Percentiles rank a stretch among this genome's conserved stretches.
Evolutionary conservation across 2,113 vertebrate species (phyloP).

Genomic region (Sinosuthora webbiana): DNA sequence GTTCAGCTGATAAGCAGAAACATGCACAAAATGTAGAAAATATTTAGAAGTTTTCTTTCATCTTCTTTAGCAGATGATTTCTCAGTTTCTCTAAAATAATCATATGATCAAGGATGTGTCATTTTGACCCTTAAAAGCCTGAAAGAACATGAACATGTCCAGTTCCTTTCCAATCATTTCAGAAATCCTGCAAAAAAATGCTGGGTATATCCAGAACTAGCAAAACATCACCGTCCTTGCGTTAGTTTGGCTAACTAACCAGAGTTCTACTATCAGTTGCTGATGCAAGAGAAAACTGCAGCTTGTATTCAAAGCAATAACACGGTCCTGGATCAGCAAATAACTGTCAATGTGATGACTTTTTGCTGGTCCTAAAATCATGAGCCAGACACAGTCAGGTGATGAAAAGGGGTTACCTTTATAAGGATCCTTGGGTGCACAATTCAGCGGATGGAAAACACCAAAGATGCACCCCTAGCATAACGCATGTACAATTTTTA

Average conservation of each 20-base stretch:
- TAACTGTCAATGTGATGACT: neutral
- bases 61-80: neutral
- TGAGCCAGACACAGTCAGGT: neutral
- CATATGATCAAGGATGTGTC: neutral
- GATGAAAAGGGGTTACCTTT: neutral
- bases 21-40: neutral
- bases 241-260: neutral
- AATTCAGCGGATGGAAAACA: rapidly evolving
- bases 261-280: neutral
- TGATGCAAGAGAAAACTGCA: neutral
- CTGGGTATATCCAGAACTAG: neutral
- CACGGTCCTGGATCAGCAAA: neutral
- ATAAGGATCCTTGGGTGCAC: neutral
- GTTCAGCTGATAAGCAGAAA: neutral
- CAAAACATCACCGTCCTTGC: neutral
- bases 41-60: neutral
- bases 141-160: neutral
- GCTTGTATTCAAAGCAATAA: neutral
- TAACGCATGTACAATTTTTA: rapidly evolving
- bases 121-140: conserved; percentile 25
- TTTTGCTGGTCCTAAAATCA: neutral
- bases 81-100: neutral
- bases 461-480: rapidly evolving
- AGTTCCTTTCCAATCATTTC: neutral
- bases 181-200: neutral